phyloP scores from a whole-genome alignment of 2,888 invertebrate species.

The Parnassius orleans region DNA sequence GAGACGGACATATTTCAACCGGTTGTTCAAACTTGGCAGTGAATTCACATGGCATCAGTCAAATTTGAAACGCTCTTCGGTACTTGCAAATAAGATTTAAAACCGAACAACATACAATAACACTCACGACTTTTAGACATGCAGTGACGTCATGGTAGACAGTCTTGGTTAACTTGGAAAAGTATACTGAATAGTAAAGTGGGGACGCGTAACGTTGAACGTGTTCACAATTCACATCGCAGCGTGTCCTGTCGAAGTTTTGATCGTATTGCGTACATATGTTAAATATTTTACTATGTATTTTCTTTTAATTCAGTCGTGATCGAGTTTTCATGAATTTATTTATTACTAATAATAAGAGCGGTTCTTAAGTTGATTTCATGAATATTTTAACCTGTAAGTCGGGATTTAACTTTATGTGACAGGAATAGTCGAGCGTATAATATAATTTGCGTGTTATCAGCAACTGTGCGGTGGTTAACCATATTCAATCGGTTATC shows the following conservation, averaged over 20 bases:
- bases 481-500: slow-evolving; percentile 43
- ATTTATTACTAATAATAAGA: not conserved
- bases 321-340: slow-evolving; percentile 7
- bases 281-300: slow-evolving; percentile 12
- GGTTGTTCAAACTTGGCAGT: slow-evolving; percentile 75
- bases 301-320: slow-evolving; percentile 3
- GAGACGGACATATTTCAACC: slow-evolving; percentile 55
- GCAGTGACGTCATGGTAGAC: slow-evolving; percentile 54
- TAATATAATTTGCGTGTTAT: slow-evolving; percentile 50
- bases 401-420: slow-evolving; percentile 36
- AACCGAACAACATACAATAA: slow-evolving; percentile 32
- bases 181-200: slow-evolving; percentile 63
- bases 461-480: slow-evolving; percentile 44
- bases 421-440: slow-evolving; percentile 29
- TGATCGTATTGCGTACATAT: slow-evolving; percentile 45
- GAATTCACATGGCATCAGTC: slow-evolving; percentile 46
- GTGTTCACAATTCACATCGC: slow-evolving; percentile 45
- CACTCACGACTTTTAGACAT: slow-evolving; percentile 48
- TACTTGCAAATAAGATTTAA: slow-evolving; percentile 25
- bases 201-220: slow-evolving; percentile 54
- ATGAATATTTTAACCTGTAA: slow-evolving; percentile 64
- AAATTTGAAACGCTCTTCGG: slow-evolving; percentile 38
- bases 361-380: slow-evolving; percentile 35
- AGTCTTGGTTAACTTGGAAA: slow-evolving; percentile 61
- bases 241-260: slow-evolving; percentile 42